Evolutionary conservation across 92 coral and sea anemone species (phyloP).

Genomic region (Muricea muricata): DNA sequence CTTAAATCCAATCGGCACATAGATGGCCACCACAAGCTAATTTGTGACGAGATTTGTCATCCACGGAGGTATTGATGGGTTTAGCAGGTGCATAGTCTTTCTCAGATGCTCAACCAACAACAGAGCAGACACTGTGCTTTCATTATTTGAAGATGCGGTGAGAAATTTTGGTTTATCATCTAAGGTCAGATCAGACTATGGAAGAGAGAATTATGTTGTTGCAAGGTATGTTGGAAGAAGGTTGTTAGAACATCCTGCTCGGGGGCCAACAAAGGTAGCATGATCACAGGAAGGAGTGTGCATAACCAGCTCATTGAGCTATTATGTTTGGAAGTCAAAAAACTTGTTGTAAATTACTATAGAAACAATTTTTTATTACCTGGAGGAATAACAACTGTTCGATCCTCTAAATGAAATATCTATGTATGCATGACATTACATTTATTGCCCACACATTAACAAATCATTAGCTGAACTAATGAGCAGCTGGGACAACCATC

Average conservation of each 20-base stretch:
- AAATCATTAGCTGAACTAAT: conserved; percentile 41
- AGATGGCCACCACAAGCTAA: conserved; percentile 61
- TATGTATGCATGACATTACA: conserved; percentile 51
- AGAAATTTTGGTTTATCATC: conserved; percentile 38
- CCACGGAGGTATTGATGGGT: conserved; percentile 55
- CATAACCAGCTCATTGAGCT: conserved; percentile 56
- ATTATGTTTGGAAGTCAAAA: conserved; percentile 63
- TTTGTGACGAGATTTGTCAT: conserved; percentile 31
- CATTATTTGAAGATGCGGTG: conserved; percentile 15
- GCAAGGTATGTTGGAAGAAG: not conserved
- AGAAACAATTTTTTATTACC: conserved; percentile 47
- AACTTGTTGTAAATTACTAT: conserved; percentile 43
- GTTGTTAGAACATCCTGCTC: conserved; percentile 27
- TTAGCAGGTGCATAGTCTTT: conserved; percentile 44
- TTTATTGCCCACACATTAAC: conserved; percentile 59
- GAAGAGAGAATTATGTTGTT: conserved; percentile 32
- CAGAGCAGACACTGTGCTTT: conserved; percentile 48
- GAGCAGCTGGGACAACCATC: conserved; percentile 63
- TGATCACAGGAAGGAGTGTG: conserved; percentile 63
- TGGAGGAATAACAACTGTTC: conserved; percentile 47
- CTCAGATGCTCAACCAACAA: conserved; percentile 51
- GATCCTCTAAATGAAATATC: conserved; percentile 56
- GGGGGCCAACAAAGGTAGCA: conserved; percentile 58
- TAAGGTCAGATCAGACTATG: conserved; percentile 44
- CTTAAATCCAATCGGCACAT: conserved; percentile 10